A percentile compares a stretch with the other conserved stretches of the same genome.
Evolutionary conservation across 2,888 invertebrate genomes (phyloP).

Genomic region (Polietes domitor): DNA sequence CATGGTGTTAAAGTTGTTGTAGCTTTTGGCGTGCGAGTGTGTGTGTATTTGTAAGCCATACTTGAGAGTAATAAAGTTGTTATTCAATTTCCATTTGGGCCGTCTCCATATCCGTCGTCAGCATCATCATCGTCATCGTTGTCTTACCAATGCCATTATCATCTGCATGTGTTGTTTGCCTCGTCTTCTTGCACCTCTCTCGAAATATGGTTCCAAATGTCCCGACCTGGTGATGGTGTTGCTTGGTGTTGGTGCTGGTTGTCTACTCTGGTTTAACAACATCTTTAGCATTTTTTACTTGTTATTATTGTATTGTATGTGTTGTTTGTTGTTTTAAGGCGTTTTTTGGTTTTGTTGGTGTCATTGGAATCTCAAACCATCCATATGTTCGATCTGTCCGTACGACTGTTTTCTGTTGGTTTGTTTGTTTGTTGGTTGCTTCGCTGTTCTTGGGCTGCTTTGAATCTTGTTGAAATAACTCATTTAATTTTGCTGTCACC

Average conservation of each 20-base stretch:
- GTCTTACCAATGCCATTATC: constrained; percentile 56
- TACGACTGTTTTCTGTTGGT: constrained; percentile 3
- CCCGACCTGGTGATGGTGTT: neutral
- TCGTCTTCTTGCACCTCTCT: constrained; percentile 10
- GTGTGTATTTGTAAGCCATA: constrained; percentile 20
- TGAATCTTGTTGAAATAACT: constrained; percentile 75
- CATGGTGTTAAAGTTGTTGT: constrained; percentile 31
- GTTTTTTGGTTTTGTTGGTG: constrained; percentile 35
- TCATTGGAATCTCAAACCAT: constrained; percentile 10
- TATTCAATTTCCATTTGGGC: constrained; percentile 57
- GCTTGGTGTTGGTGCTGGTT: constrained; percentile 49
- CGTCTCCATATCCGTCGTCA: neutral
- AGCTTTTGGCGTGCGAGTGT: neutral
- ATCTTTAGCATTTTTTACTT: constrained; percentile 63
- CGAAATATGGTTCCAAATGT: constrained; percentile 59
- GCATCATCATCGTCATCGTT: constrained; percentile 7
- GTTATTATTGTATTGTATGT: constrained; percentile 31
- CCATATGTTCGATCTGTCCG: constrained; percentile 9
- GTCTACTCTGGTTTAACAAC: constrained; percentile 65
- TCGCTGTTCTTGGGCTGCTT: constrained; percentile 19
- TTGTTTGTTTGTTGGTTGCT: neutral
- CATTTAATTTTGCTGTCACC: constrained; percentile 81
- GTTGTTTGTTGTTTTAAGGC: constrained; percentile 48
- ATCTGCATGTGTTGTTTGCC: constrained; percentile 57
- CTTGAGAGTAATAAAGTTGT: constrained; percentile 61